Evolutionary conservation across 2,113 vertebrate genomes (phyloP).

Genomic region (Pogona vitticeps): DNA sequence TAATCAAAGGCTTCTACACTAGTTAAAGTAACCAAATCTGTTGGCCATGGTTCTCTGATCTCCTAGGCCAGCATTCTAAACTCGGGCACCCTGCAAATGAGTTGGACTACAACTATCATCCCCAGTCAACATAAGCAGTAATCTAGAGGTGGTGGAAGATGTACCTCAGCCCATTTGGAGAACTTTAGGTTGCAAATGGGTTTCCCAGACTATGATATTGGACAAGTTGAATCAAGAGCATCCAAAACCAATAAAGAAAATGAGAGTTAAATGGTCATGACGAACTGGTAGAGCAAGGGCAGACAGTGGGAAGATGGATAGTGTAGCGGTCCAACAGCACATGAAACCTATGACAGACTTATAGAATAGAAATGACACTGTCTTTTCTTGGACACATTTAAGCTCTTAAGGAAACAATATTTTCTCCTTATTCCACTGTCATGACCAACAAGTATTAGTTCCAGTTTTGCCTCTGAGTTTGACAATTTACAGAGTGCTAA

Average conservation of each 20-base stretch:
- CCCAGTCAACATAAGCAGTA: neutral
- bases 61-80: neutral
- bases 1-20: neutral
- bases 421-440: no score
- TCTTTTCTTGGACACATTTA: no score
- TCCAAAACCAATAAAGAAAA: neutral
- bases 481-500: no score
- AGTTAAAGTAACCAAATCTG: neutral
- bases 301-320: neutral
- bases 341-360: no score
- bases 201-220: neutral
- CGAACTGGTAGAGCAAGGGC: neutral
- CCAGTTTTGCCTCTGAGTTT: no score
- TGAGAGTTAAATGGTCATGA: neutral
- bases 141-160: neutral
- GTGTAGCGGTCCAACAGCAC: no score
- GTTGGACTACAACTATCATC: neutral
- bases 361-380: no score
- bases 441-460: no score
- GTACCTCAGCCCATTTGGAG: neutral
- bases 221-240: neutral
- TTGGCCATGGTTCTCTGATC: neutral
- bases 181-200: neutral
- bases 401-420: no score
- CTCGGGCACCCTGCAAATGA: neutral